These are phyloP conservation scores for Conistra vaccinii DNA, from an alignment of 2,888 invertebrate genomes.

Conservation along the genomic window DNA sequence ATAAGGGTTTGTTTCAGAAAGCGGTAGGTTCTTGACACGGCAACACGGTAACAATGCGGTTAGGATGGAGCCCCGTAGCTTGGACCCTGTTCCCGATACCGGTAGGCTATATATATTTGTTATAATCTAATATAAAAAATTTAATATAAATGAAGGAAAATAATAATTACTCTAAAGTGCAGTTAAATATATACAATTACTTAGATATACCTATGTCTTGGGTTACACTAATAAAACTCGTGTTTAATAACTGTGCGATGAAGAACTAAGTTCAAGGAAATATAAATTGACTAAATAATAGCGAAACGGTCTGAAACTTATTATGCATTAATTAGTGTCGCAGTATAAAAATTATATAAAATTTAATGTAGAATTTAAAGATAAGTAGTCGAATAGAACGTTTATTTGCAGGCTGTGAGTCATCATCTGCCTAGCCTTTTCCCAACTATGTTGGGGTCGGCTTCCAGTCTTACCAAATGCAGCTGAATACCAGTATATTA, in stretches of 20 bases:
- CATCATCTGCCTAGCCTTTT: neutral
- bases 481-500: neutral
- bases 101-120: too few relatives aligned
- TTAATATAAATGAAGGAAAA: neutral
- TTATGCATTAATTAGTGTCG: too few relatives aligned
- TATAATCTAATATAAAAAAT: too few relatives aligned
- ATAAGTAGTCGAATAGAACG: neutral
- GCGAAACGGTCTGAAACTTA: neutral
- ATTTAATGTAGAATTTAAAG: neutral
- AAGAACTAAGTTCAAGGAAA: neutral
- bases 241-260: neutral
- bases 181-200: neutral
- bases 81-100: too few relatives aligned
- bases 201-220: neutral
- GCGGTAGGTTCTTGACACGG: too few relatives aligned
- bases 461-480: neutral
- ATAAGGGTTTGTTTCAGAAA: too few relatives aligned
- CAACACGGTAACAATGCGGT: too few relatives aligned
- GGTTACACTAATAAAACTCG: neutral
- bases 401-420: neutral
- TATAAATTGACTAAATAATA: neutral
- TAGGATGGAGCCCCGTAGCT: too few relatives aligned
- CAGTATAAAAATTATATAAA: neutral
- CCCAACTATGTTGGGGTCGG: neutral
- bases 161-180: neutral